Base-by-base conservation (phyloP, 1,140 invertebrate genomes). In the Phortica variegata region DNA sequence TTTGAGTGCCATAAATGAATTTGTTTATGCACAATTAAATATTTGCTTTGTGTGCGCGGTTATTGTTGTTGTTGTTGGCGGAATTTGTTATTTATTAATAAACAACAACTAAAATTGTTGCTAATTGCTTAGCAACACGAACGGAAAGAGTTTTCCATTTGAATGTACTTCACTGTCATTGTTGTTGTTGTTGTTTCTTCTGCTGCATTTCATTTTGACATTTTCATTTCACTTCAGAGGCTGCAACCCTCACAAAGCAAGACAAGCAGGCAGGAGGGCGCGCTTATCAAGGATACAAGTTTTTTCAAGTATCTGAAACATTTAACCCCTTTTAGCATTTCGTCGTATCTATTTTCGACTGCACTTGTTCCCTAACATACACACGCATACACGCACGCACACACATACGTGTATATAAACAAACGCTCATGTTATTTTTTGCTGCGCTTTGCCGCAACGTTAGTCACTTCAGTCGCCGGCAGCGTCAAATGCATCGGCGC, bases 311-410 rank as follows among this genome's bases (percentile, higher is more conserved):
- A 26, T 5, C 23, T 26, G 5, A 26, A 26, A 39, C 43, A 38
- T 56, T 51, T 52, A 66, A 61, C 62, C 62, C 58, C 61, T 66
- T 59, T 51, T 49, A 4, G 31, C 33, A 37, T 31, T 57, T 21
- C 33, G 26, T 54, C n/a, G n/a, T 61, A 61, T 65, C 61, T 65
- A 65, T 65, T 65, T n/a, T n/a, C n/a, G n/a, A n/a, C n/a, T n/a
- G n/a, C n/a, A n/a, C n/a, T n/a, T n/a, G n/a, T n/a, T n/a, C n/a
- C n/a, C n/a, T n/a, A n/a, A n/a, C n/a, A n/a, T n/a, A n/a, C n/a
- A n/a, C n/a, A n/a, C n/a, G n/a, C n/a, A n/a, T n/a, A n/a, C n/a
- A n/a, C n/a, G n/a, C n/a, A n/a, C n/a, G n/a, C n/a, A n/a, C n/a
- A n/a, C n/a, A n/a, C n/a, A n/a, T n/a, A n/a, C n/a, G n/a, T n/a